A percentile compares a stretch with the other conserved stretches of the same genome.
These are phyloP conservation scores for Galerucella nymphaeae DNA, from an alignment of 2,888 invertebrate species.

Conservation along the genomic window DNA sequence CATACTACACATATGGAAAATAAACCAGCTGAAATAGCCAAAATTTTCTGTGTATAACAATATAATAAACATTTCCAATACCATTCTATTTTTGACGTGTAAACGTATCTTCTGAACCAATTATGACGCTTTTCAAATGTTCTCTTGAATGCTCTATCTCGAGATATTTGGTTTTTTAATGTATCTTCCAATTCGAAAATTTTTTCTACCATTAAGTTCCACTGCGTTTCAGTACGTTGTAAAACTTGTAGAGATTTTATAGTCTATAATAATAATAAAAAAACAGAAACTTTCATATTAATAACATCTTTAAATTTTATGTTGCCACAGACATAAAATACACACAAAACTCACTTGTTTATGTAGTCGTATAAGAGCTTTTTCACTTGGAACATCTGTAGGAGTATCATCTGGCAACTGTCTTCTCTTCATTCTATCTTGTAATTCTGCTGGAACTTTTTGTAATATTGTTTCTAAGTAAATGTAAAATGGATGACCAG, in stretches of 20 bases:
- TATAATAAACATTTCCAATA: conserved; percentile 92
- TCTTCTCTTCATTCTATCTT: conserved; percentile 78
- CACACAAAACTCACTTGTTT: conserved; percentile 75
- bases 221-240: conserved; percentile 94
- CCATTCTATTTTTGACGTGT: conserved; percentile 88
- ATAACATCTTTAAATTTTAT: too few species aligned
- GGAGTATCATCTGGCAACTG: conserved; percentile 71
- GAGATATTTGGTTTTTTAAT: conserved; percentile 77
- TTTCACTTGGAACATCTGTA: conserved; percentile 79
- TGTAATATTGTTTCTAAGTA: conserved; percentile 90
- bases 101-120: conserved; percentile 69
- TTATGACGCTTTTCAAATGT: conserved; percentile 76
- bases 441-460: conserved; percentile 84
- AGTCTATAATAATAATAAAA: conserved; percentile 66
- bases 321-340: background rate
- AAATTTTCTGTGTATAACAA: conserved; percentile 78
- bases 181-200: conserved; percentile 90
- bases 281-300: background rate
- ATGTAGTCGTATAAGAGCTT: conserved; percentile 89
- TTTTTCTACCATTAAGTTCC: conserved; percentile 85
- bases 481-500: conserved; percentile 79
- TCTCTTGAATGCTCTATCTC: conserved; percentile 72
- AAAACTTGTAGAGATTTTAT: conserved; percentile 92
- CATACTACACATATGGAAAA: conserved; percentile 95
- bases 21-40: conserved; percentile 78